Base-by-base conservation (phyloP, 2,113 vertebrate species). In the Tyto alba region DNA sequence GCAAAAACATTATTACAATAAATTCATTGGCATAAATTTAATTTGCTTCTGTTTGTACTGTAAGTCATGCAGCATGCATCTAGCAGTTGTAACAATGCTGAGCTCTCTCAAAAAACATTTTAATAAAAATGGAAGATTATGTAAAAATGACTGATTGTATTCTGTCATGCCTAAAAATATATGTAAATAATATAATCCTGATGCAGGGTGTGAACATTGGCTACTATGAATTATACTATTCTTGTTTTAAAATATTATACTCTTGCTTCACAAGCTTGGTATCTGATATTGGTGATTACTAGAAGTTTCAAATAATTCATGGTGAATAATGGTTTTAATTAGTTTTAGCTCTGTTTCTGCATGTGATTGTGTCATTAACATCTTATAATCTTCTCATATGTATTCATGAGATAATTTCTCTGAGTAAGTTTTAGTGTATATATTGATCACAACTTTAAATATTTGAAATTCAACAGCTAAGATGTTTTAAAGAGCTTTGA, bases 391-490 rank as follows among this genome's bases (percentile, higher is more conserved):
- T 85, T 93, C 88, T 93, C 57, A 85, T 63, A 75, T 55, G 10
- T 74, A 94, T 91, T 93, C 56, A 78, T 75, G 78, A 78, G 76
- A 87, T 89, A 74, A 96, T 85, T 93, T 87, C 43, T 92, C 73
- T 72, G 81, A 87, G 56, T 63, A 86, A 92, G 60, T 85, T 95
- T 78, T 78, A 84, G 43, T 64, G 30, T 92, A 50, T 71, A 38
- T 84, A 72, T 75, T 92, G 53, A 92, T 96, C 85, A 71, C 27
- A 83, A 92, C 41, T 83, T 25, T 76, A 92, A 89, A 89, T 85
- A 87, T 76, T 95, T 93, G 69, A 93, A 94, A 89, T 93, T 92
- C 88, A 94, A 34, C 20, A 72, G 90, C 73, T 89, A 45, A 75
- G 72, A 36, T 94, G 60, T 72, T 94, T 92, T 85, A 94, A 91